Evolutionary conservation across 2,888 invertebrate species (phyloP), one percentile per base, ranked within the genome.

Genomic region (Harpagoxenus sublaevis): DNA sequence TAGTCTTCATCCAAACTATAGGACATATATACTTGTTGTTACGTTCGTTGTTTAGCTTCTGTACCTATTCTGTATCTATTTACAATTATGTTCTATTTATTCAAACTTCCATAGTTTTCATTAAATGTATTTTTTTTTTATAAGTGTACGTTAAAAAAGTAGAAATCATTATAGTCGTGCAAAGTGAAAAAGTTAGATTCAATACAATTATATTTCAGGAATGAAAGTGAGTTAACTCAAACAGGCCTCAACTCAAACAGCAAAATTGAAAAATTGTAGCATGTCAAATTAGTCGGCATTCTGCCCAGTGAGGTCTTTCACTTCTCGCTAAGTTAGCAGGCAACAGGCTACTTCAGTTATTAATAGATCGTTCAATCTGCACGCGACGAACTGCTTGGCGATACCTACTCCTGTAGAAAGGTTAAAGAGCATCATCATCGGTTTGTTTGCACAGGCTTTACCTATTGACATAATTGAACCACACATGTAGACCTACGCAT

Each of bases 381-480:
- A 55, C 18, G 39, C 68, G 53, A 55, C 55, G 18, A 62, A 78
- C n/a, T 55, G 39, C 28, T 77, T 28, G 51, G 1, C 5, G 18
- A 15, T 31, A 48, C 15, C 28, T 78, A 31, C 9, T 65, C 9
- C 15, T 55, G 42, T 68, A 55, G 23, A n/a, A 65, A 63, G 65
- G 12, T 78, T 73, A 74, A 66, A 84, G 42, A 65, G 39, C 45
- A 84, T 39, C 57, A 60, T 39, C n/a, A 15, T 15, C 9, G 45
- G 39, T 39, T 65, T 71, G 15, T 84, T 60, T 35, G 45, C 39
- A 57, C 39, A 71, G 45, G 48, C 10, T 45, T 35, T 63, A 79
- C 42, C 39, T 45, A 83, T 77, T 51, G 65, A 65, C 48, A 12
- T 77, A 77, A 74, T 63, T 35, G n/a, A 68, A n/a, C 23, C 28